Evolutionary conservation across 2,113 vertebrate species (phyloP).

Genomic region (Neodontobutis hainanensis): DNA sequence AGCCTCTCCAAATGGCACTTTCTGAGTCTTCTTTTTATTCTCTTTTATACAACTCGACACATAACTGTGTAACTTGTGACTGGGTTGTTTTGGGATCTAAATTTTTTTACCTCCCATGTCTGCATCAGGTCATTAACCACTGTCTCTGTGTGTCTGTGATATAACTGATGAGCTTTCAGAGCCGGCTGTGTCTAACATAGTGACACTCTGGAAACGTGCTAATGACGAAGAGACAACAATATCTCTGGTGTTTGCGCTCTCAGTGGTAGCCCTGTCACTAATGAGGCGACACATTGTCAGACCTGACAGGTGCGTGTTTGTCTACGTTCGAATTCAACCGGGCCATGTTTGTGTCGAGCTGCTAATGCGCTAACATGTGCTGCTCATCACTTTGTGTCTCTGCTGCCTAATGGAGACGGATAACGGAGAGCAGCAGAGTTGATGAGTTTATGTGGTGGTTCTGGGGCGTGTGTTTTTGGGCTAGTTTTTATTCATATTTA

Average conservation of each 20-base stretch:
- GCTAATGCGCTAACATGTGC: slow-evolving; percentile 20
- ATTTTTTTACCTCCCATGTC: slow-evolving; percentile 3
- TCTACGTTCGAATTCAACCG: not conserved
- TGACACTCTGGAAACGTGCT: slow-evolving; percentile 56
- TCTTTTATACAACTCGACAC: too few relatives aligned
- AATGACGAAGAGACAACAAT: slow-evolving; percentile 44
- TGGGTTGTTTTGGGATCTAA: too few relatives aligned
- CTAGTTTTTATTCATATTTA: too few relatives aligned
- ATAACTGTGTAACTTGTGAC: too few relatives aligned
- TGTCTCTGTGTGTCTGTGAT: slow-evolving; percentile 10
- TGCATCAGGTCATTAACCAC: slow-evolving; percentile 24
- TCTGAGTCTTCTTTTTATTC: too few relatives aligned
- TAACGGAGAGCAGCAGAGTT: not conserved
- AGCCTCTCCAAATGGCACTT: too few relatives aligned
- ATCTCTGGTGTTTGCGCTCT: not conserved
- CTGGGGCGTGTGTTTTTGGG: not conserved
- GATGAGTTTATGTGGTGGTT: not conserved
- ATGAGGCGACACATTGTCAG: slow-evolving; percentile 12
- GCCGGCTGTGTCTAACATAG: slow-evolving; percentile 37
- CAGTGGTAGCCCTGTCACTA: slow-evolving; percentile 25
- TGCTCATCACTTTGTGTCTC: slow-evolving; percentile 5
- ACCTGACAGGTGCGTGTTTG: slow-evolving; percentile 30
- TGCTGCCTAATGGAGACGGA: slow-evolving; percentile 15
- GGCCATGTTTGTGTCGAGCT: not conserved
- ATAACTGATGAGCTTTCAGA: slow-evolving; percentile 34